Base-by-base conservation (phyloP, 1,140 invertebrate species). In the Hestina assimilis region DNA sequence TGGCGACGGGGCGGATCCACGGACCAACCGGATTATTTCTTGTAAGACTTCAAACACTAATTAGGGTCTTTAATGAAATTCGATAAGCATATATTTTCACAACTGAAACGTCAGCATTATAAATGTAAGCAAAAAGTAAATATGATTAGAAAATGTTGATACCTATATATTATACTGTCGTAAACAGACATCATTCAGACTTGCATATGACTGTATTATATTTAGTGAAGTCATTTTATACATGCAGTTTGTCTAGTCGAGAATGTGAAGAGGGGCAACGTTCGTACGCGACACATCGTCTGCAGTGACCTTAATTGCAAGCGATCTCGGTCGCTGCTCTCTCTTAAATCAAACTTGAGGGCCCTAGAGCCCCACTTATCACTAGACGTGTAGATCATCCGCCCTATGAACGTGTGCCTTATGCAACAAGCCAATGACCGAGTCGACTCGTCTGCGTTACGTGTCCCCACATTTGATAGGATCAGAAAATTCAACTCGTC, bases 331-430 rank as follows among this genome's bases (percentile, higher is more conserved):
- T 48, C 82, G 59, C 72, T 84, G 80, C 82, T 87, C 84, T 85
- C 83, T 87, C 82, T 87, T 74, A 87, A 85, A 84, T 83, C 79
- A 87, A 87, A 75, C 83, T 83, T 57, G 66, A 72, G 62, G 79
- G 80, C 77, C 79, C 82, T 84, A 87, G 72, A 87, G 72, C 74
- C 79, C 78, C 67, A 84, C 75, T 83, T 84, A 76, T 69, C 66
- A 55, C 40, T 52, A 61, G 41, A 61, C 59, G 61, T 59, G 57
- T 63, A 56, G 69, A 74, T 72, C 66, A 77, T 72, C 75, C 72
- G 76, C 73, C 76, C 79, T 78, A 71, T 69, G 69, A 69, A 64
- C 55, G 66, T 54, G 63, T 72, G 59, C 43, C 71, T 84, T 85
- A 87, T 75, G 84, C 79, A 87, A 85, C 62, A 45, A 67, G 82